These are phyloP conservation scores for Rhagologus leucostigma DNA, from an alignment of 2,113 vertebrate genomes.

Conservation along the genomic window DNA sequence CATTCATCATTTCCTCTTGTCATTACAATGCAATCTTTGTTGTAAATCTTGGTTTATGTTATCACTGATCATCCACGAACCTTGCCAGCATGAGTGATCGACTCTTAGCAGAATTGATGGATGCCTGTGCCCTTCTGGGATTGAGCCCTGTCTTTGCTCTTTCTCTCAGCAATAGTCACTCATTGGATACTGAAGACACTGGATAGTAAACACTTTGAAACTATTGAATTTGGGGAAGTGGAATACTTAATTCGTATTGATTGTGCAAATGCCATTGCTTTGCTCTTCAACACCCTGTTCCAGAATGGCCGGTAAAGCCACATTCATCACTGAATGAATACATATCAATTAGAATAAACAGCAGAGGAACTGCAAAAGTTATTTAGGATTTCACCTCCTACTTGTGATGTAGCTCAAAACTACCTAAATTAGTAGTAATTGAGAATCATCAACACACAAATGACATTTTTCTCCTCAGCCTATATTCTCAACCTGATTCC, in stretches of 20 bases:
- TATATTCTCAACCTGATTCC: not conserved
- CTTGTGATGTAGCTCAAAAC: not conserved
- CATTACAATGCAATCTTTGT: not conserved
- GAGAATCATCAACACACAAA: not conserved
- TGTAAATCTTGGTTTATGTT: conserved; percentile 41
- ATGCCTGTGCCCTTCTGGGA: not conserved
- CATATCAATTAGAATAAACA: not conserved
- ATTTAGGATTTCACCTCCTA: not conserved
- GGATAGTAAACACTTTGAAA: not conserved
- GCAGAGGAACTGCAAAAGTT: not conserved
- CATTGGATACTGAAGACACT: not conserved
- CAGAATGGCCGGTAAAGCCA: not conserved
- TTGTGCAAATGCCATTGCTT: not conserved
- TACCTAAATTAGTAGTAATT: not conserved
- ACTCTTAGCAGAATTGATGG: not conserved
- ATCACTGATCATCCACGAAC: not conserved
- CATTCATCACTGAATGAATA: not conserved
- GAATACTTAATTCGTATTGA: conserved; percentile 5
- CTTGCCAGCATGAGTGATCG: not conserved
- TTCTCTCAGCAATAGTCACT: not conserved
- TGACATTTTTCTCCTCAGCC: not conserved
- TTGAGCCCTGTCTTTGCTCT: not conserved
- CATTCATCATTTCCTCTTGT: not conserved
- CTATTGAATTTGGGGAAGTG: not conserved
- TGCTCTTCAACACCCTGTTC: not conserved